Evolutionary conservation across 2,888 invertebrate species (phyloP), one percentile per base, ranked within the genome.

Genomic region (Gandaritis pyraliata): DNA sequence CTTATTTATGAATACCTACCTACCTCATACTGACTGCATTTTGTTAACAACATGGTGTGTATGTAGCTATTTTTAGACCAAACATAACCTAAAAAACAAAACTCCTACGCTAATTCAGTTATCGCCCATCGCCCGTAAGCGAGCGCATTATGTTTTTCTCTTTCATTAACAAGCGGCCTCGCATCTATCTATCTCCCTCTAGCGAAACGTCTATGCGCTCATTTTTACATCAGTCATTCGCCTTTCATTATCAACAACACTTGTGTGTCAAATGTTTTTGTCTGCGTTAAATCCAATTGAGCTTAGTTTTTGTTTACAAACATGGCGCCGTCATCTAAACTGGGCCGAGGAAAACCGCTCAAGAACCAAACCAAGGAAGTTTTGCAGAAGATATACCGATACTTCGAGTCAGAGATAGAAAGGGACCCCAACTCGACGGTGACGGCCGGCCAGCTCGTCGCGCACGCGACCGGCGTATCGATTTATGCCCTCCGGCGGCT

Each of bases 361-460:
- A 76, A 76, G 45, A 75, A 72, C 53, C 77, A 77, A 68, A 77
- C 75, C 6, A 77, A 77, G 64, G 75, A 76, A 68, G 70, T 76
- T 6, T 60, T 76, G 50, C 72, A 75, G 53, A 77, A 76, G 58
- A 72, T 76, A 45, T 74, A 74, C 54, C 70, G 70, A 64, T 77
- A 76, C 65, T 76, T 77, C 63, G 75, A 76, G 60, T 66, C 70
- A 0, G 75, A 77, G 58, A 77, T 76, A 57, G 73, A 70, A 49
- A 67, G 75, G 58, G 77, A 76, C 56, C 75, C 75, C 23, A 73
- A 76, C 52, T 76, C 76, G 3, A 76, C 74, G 41, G 75, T 76
- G 41, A 75, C 75, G 51, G 75, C 76, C 45, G 71, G 72, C 18
- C 76, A 76, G 53, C 73, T 77, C 45, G 77, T 77, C 53, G 72